Conservation (phyloP, 2,797 vertebrate genomes). For the Sebastes paucispinis region DNA sequence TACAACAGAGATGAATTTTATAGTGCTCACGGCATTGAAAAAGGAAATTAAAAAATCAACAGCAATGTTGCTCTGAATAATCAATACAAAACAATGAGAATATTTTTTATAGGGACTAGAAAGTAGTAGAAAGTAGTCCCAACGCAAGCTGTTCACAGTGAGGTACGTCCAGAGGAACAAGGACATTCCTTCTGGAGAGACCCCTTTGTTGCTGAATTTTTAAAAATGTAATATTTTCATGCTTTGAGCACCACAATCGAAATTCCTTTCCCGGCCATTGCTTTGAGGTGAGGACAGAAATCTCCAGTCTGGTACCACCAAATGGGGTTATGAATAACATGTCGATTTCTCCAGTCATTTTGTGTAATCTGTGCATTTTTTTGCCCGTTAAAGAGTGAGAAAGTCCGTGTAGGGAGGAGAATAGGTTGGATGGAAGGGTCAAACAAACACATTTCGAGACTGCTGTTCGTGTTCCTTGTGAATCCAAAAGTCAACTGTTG, state of each 20-base stretch:
- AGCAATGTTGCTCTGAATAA: not conserved
- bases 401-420: not conserved
- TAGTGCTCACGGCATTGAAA: not conserved
- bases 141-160: constrained; percentile 6
- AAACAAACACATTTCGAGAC: not conserved
- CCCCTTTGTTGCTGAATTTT: constrained; percentile 17
- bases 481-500: not conserved
- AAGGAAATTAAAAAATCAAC: not conserved
- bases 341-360: not conserved
- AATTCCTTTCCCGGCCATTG: constrained; percentile 13
- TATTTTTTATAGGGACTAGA: not conserved
- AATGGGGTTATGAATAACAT: not conserved
- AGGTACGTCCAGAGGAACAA: constrained; percentile 15
- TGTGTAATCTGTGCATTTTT: not conserved
- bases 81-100: not conserved
- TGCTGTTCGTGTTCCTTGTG: too few species aligned
- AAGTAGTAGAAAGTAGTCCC: not conserved
- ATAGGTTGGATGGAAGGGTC: not conserved
- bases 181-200: constrained; percentile 1
- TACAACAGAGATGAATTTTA: too few species aligned
- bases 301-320: not conserved
- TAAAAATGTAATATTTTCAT: constrained; percentile 32
- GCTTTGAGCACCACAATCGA: constrained; percentile 10
- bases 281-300: not conserved
- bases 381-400: not conserved